Conservation (phyloP, 2,888 invertebrate genomes). For the Drosophila sordidula region DNA sequence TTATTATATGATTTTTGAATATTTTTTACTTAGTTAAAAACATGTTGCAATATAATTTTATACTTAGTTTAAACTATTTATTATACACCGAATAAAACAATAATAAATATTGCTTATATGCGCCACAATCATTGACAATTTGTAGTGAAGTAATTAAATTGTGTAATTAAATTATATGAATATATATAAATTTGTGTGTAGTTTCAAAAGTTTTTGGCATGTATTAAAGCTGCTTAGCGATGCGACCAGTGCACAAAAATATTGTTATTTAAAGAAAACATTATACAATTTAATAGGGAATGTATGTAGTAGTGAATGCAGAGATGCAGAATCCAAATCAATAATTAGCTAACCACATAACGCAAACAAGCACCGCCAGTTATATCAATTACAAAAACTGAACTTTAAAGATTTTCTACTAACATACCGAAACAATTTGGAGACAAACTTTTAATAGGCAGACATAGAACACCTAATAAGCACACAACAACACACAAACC, state of each 20-base stretch:
- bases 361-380: constrained; percentile 69
- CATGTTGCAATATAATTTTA: constrained; percentile 70
- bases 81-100: constrained; percentile 51
- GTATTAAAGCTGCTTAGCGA: constrained; percentile 46
- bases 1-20: constrained; percentile 68
- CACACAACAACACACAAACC: constrained; percentile 74
- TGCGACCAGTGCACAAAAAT: constrained; percentile 51
- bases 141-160: constrained; percentile 52
- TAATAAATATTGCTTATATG: constrained; percentile 48
- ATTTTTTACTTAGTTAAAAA: constrained; percentile 34
- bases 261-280: constrained; percentile 39
- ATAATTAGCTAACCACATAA: constrained; percentile 45
- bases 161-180: constrained; percentile 47
- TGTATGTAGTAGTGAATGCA: constrained; percentile 36
- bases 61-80: constrained; percentile 64
- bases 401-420: constrained; percentile 42
- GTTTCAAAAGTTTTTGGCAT: constrained; percentile 36
- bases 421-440: constrained; percentile 26
- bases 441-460: constrained; percentile 27
- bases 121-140: constrained; percentile 64
- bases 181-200: constrained; percentile 35
- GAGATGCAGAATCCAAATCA: constrained; percentile 39
- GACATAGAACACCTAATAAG: constrained; percentile 45
- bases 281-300: constrained; percentile 7
- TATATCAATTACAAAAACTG: constrained; percentile 66